phyloP scores from a whole-genome alignment of 2,113 vertebrate species.

The Centrocercus urophasianus region DNA sequence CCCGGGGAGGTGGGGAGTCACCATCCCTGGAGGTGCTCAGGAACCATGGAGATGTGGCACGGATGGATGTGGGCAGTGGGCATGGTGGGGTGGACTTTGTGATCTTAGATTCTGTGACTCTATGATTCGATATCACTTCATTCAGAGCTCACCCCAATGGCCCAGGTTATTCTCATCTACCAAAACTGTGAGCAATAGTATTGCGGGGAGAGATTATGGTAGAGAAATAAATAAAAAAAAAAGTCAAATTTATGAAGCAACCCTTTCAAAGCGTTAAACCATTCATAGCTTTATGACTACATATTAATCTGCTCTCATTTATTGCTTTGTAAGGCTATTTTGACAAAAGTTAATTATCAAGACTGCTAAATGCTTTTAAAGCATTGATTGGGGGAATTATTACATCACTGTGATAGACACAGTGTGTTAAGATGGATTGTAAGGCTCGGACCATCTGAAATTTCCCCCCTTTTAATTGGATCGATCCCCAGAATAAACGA shows the following conservation, averaged over 20 bases:
- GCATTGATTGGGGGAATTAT: constrained; percentile 98
- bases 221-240: constrained; percentile 55
- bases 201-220: background rate
- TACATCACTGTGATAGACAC: constrained; percentile 85
- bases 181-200: background rate
- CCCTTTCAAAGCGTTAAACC: constrained; percentile 70
- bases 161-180: background rate
- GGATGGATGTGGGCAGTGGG: too few species aligned
- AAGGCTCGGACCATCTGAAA: constrained; percentile 83
- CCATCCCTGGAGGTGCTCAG: too few species aligned
- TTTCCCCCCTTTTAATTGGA: constrained; percentile 87
- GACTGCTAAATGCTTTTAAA: constrained; percentile 96
- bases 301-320: constrained; percentile 87
- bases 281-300: constrained; percentile 84
- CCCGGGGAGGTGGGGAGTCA: too few species aligned
- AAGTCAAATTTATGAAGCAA: constrained; percentile 56
- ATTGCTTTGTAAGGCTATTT: constrained; percentile 91
- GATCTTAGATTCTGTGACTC: too few species aligned
- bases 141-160: background rate
- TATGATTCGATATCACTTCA: background rate
- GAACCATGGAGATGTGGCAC: too few species aligned
- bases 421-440: constrained; percentile 88
- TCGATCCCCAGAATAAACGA: constrained; percentile 95
- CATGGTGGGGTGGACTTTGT: too few species aligned
- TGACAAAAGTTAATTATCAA: constrained; percentile 96